phyloP scores from a whole-genome alignment of 2,888 invertebrate species.

The Cheilosia scutellata region DNA sequence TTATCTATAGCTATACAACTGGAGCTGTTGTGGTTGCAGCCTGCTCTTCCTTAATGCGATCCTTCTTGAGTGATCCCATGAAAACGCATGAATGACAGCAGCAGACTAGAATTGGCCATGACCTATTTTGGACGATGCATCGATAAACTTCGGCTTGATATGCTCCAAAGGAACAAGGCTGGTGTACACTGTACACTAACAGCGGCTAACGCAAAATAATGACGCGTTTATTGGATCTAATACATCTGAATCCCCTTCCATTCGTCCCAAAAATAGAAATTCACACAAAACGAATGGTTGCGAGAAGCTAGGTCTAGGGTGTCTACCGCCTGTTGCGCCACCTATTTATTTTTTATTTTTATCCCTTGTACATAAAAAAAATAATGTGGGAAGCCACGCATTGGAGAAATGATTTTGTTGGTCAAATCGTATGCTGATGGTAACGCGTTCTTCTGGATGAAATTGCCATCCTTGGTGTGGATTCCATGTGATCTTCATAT shows the following conservation, averaged over 20 bases:
- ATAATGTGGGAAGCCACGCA: conserved; percentile 99
- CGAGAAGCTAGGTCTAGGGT: too few relatives aligned
- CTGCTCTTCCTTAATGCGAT: conserved; percentile 92
- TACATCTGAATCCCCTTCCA: too few relatives aligned
- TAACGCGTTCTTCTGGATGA: conserved; percentile 97
- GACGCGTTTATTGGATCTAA: too few relatives aligned
- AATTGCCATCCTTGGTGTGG: conserved; percentile 93
- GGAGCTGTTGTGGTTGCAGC: conserved; percentile 85
- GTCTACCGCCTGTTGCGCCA: too few relatives aligned
- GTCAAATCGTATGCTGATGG: conserved; percentile 91
- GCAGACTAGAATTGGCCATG: conserved; percentile 99
- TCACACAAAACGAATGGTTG: too few relatives aligned
- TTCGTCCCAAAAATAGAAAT: too few relatives aligned
- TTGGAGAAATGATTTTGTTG: conserved; percentile 93
- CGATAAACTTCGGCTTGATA: conserved; percentile 98
- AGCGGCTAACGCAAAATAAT: conserved; percentile 88
- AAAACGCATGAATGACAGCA: conserved; percentile 95
- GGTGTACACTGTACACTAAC: conserved; percentile 96
- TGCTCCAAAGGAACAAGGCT: conserved; percentile 98
- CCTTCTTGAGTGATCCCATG: conserved; percentile 97
- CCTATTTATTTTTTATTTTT: too few relatives aligned
- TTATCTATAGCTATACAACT: conserved; percentile 81
- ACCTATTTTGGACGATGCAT: conserved; percentile 98
- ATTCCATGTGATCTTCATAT: conserved; percentile 97
- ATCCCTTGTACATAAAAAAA: too few relatives aligned